Percentiles rank a stretch among this genome's conserved stretches.
These are phyloP conservation scores for Acridotheres tristis DNA, from an alignment of 2,797 vertebrate genomes.

Conservation along the genomic window DNA sequence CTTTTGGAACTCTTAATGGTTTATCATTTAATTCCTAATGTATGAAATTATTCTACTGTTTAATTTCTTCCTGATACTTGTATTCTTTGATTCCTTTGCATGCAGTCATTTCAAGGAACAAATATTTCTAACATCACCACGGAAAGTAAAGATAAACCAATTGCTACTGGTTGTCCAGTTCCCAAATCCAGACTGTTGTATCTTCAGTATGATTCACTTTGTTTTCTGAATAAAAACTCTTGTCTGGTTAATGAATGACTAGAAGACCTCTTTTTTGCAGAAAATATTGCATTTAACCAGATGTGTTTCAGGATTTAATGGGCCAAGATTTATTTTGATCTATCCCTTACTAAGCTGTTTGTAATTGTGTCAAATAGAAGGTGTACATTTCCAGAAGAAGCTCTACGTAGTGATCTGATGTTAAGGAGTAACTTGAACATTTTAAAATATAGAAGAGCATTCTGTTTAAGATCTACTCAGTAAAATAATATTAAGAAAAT, in stretches of 20 bases:
- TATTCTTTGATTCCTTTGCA: neutral
- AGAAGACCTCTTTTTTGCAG: neutral
- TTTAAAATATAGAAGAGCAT: neutral
- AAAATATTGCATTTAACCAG: neutral
- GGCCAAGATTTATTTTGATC: neutral
- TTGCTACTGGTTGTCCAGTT: neutral
- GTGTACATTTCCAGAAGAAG: neutral
- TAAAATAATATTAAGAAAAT: neutral
- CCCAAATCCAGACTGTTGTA: neutral
- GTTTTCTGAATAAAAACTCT: neutral
- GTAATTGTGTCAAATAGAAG: neutral
- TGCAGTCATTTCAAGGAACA: neutral
- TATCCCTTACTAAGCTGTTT: neutral
- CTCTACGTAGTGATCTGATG: neutral
- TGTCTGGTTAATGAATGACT: neutral
- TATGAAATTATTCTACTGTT: neutral
- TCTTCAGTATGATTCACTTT: neutral
- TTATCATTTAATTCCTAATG: neutral
- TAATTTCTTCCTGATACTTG: conserved; percentile 7
- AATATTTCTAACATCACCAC: neutral
- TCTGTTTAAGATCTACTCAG: neutral
- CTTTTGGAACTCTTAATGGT: neutral
- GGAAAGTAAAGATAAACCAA: neutral
- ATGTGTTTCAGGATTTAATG: neutral
- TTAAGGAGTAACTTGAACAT: neutral